phyloP scores from a whole-genome alignment of 2,113 vertebrate species.

The Tapirus terrestris region DNA sequence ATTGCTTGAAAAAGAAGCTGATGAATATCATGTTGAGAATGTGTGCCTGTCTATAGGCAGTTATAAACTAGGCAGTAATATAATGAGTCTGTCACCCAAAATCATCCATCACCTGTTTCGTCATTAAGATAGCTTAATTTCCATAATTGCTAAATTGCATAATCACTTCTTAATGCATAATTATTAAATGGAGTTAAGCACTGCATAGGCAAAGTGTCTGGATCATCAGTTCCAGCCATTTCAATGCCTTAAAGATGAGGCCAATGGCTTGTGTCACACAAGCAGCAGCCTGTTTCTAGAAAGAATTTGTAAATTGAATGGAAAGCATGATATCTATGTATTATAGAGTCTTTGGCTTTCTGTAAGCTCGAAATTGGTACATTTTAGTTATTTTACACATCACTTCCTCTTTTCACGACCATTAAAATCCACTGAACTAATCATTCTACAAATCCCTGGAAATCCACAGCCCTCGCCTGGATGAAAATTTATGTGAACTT shows the following conservation, averaged over 20 bases:
- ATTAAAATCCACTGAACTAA: constrained; percentile 20
- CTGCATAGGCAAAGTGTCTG: not conserved
- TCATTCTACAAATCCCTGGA: constrained; percentile 1
- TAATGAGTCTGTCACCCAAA: constrained; percentile 27
- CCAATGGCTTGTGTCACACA: not conserved
- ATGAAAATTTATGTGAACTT: constrained; percentile 19
- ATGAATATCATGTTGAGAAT: constrained; percentile 12
- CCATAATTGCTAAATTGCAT: constrained; percentile 52
- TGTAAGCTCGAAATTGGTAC: constrained; percentile 15
- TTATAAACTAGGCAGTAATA: not conserved
- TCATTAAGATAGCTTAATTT: constrained; percentile 54
- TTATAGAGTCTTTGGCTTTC: not conserved
- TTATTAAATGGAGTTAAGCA: constrained; percentile 20
- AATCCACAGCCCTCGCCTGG: not conserved
- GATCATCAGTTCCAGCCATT: not conserved
- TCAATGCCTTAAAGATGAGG: not conserved
- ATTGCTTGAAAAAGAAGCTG: not conserved
- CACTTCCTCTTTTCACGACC: not conserved
- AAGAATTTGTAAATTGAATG: constrained; percentile 3
- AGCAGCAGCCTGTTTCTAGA: not conserved
- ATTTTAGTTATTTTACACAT: constrained; percentile 50
- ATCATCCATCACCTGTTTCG: constrained; percentile 52
- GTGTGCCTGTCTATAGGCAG: not conserved
- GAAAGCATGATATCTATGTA: constrained; percentile 1
- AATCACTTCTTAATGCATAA: constrained; percentile 39